Base-by-base conservation (phyloP, 2,888 invertebrate genomes). In the Lymantria monacha region DNA sequence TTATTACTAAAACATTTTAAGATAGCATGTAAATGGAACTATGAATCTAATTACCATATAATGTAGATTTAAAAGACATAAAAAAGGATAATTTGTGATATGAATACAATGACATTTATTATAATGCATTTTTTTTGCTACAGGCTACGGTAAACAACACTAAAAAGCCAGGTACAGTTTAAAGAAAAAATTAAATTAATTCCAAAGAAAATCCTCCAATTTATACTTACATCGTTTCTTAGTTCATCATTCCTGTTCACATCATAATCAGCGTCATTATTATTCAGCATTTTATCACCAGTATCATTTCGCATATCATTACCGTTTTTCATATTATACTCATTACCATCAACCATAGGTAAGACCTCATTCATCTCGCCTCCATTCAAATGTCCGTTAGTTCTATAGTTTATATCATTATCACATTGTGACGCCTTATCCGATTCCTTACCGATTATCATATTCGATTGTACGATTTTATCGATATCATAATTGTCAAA, bases 381-480 rank as follows among this genome's bases (percentile, higher is more conserved):
- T 30, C 65, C 56, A 55, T 53, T 52, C n/a, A 57, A 46, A 30
- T 63, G 56, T 0, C 61, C 66, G 42, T 66, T 71, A 43, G 59
- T 62, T 50, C 66, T 67, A 47, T 63, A 67, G 41, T 63, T 58
- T 7, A 65, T 63, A 52, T 65, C 69, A 51, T 66, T 66, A 22
- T 55, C 55, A 49, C 64, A 70, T 15, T 62, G 73, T 50, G 87
- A 72, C 45, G 87, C 55, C 61, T 81, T 85, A 64, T 69, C 75
- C 8, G 79, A 70, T 60, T 82, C 81, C 44, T 83, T 85, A 62
- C 83, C 83, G 57, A 82, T 79, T 58, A 77, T 79, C 49, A 83
- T 83, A 63, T 81, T 84, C 51, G 86, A 76, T 73, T 85, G 83
- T 1, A 83, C 76, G 3, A 79, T 74, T 30, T 78, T 73, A 63